A percentile compares a stretch with the other conserved stretches of the same genome.
Conservation (phyloP, 2,797 vertebrate genomes). For the Myripristis murdjan region DNA sequence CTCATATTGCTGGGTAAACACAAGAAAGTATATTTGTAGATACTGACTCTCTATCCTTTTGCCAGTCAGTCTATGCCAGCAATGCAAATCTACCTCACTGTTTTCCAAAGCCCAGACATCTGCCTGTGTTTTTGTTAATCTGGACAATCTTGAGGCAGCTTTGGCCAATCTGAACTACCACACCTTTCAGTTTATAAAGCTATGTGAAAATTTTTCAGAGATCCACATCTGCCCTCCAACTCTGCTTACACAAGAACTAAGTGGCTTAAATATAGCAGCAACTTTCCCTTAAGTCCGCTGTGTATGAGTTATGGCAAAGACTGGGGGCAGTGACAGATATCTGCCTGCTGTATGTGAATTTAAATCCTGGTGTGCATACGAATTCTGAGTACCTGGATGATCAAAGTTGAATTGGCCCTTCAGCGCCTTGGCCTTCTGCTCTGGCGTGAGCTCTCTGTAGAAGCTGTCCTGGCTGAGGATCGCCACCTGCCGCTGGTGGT, state of each 20-base stretch:
- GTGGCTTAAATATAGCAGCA: neutral
- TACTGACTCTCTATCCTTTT: neutral
- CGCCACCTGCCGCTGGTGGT: conserved; percentile 94
- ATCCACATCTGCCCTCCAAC: neutral
- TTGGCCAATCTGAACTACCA: neutral
- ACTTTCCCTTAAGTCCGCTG: neutral
- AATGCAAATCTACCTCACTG: no score
- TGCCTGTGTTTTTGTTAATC: no score
- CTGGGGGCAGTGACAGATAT: neutral
- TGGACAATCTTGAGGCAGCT: neutral
- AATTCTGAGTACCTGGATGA: conserved; percentile 90
- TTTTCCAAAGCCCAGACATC: neutral
- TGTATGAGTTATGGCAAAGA: neutral
- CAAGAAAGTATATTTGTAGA: neutral
- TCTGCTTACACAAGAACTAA: neutral
- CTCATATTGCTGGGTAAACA: neutral
- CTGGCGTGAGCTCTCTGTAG: conserved; percentile 94
- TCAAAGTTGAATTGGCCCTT: conserved; percentile 99
- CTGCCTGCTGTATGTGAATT: neutral
- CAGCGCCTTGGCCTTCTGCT: conserved; percentile 95
- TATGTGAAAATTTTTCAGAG: neutral
- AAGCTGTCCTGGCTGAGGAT: conserved; percentile 99
- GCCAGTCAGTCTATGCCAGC: neutral
- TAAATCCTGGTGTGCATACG: neutral
- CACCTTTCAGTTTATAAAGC: neutral